These are phyloP conservation scores for Halichoeres trimaculatus DNA, from an alignment of 2,113 vertebrate species.

Conservation along the genomic window DNA sequence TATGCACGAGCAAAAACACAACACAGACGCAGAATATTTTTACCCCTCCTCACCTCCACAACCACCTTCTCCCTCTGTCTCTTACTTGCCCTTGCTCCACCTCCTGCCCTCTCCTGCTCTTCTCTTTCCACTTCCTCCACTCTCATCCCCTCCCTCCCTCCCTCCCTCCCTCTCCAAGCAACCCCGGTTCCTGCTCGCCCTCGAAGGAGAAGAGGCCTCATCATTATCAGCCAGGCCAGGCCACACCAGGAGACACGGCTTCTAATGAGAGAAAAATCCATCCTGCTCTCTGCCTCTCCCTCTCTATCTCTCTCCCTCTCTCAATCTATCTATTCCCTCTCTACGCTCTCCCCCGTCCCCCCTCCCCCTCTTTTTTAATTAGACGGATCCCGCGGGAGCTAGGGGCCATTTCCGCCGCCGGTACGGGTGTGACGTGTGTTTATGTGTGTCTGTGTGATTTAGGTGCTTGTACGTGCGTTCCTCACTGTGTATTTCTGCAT, in stretches of 20 bases:
- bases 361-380: constrained; percentile 83
- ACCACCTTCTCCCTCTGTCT: constrained; percentile 43
- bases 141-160: constrained; percentile 26
- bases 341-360: constrained; percentile 15
- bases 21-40: constrained; percentile 10
- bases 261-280: constrained; percentile 87
- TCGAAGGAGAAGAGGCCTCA: constrained; percentile 73
- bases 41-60: constrained; percentile 7
- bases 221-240: constrained; percentile 80
- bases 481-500: constrained; percentile 49
- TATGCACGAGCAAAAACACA: constrained; percentile 5
- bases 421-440: constrained; percentile 80
- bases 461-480: constrained; percentile 59
- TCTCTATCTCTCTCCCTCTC: constrained; percentile 51
- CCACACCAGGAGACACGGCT: constrained; percentile 83
- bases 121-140: constrained; percentile 54
- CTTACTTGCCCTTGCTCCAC: constrained; percentile 47
- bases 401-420: constrained; percentile 84
- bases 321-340: constrained; percentile 71
- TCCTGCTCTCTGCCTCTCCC: constrained; percentile 66
- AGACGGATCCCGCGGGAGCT: constrained; percentile 84
- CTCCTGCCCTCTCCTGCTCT: constrained; percentile 52
- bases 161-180: constrained; percentile 27
- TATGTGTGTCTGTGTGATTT: constrained; percentile 75
- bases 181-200: constrained; percentile 45